phyloP scores from a whole-genome alignment of 2,113 vertebrate species.

The Desmodus rotundus region DNA sequence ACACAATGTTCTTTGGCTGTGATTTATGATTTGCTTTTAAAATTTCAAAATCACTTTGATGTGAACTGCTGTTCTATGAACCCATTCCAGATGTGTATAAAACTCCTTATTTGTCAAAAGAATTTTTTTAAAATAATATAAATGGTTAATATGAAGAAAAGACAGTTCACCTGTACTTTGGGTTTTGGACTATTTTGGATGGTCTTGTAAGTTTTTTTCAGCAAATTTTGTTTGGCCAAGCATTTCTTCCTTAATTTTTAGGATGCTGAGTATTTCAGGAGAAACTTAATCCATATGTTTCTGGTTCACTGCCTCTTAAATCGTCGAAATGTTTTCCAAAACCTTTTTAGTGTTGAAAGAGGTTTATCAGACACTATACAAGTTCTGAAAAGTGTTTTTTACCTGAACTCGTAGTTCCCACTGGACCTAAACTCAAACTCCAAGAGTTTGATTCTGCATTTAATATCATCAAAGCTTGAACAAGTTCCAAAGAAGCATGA shows the following conservation, averaged over 20 bases:
- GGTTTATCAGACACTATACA: slow-evolving; percentile 46
- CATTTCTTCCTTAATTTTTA: slow-evolving; percentile 53
- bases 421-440: slow-evolving; percentile 1
- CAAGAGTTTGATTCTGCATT: slow-evolving; percentile 47
- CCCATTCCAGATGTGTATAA: slow-evolving; percentile 46
- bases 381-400: slow-evolving; percentile 47
- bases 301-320: slow-evolving; percentile 58
- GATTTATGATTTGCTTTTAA: slow-evolving; percentile 34
- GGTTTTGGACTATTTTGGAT: slow-evolving; percentile 5
- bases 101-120: slow-evolving; percentile 7
- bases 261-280: slow-evolving; percentile 46
- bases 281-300: slow-evolving; percentile 67
- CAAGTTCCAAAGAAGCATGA: not conserved
- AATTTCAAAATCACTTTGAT: slow-evolving; percentile 57
- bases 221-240: slow-evolving; percentile 47
- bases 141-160: slow-evolving; percentile 7
- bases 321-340: slow-evolving; percentile 58
- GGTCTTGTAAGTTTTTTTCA: not conserved
- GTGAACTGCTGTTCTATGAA: slow-evolving; percentile 43
- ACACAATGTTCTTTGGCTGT: not conserved
- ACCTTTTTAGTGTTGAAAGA: slow-evolving; percentile 29
- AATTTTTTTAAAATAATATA: not conserved
- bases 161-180: not conserved
- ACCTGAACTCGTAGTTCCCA: slow-evolving; percentile 24
- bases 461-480: slow-evolving; percentile 39